Percentiles rank a stretch among this genome's conserved stretches.
phyloP scores from a whole-genome alignment of 2,888 invertebrate genomes.

The Drosophila testacea region DNA sequence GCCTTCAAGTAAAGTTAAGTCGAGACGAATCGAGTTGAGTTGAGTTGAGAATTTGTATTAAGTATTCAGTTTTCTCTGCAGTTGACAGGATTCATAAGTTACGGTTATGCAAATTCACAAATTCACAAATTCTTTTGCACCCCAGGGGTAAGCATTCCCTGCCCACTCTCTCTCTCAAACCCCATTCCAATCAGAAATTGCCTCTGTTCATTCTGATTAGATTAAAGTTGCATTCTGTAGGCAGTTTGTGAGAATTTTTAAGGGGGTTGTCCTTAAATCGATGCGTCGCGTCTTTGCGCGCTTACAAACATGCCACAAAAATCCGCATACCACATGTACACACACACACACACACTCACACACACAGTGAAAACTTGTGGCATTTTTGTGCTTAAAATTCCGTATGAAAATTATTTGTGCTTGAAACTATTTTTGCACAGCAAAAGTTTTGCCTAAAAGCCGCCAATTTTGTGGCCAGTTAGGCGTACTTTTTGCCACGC shows the following conservation, averaged over 20 bases:
- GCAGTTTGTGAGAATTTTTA: slow-evolving; percentile 15
- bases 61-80: slow-evolving; percentile 42
- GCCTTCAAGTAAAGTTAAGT: background rate
- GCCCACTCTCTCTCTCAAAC: background rate
- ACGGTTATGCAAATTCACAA: slow-evolving; percentile 52
- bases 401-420: slow-evolving; percentile 46
- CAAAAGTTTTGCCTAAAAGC: slow-evolving; percentile 33
- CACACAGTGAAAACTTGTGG: slow-evolving; percentile 30
- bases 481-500: slow-evolving; percentile 27
- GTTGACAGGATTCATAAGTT: slow-evolving; percentile 51
- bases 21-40: background rate
- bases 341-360: slow-evolving; percentile 14
- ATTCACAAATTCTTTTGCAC: slow-evolving; percentile 42
- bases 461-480: slow-evolving; percentile 36
- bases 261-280: slow-evolving; percentile 50
- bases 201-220: slow-evolving; percentile 32
- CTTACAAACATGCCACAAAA: slow-evolving; percentile 32
- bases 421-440: slow-evolving; percentile 38
- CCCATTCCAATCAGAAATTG: slow-evolving; percentile 9
- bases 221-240: slow-evolving; percentile 41
- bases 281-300: slow-evolving; percentile 26
- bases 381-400: slow-evolving; percentile 52
- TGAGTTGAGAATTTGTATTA: slow-evolving; percentile 23
- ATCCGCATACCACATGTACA: slow-evolving; percentile 16
- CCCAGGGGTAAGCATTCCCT: slow-evolving; percentile 20